Evolutionary conservation across 35 echinoderm and acorn worm species (phyloP), one percentile per base, ranked within the genome.

Genomic region (Anneissia japonica): DNA sequence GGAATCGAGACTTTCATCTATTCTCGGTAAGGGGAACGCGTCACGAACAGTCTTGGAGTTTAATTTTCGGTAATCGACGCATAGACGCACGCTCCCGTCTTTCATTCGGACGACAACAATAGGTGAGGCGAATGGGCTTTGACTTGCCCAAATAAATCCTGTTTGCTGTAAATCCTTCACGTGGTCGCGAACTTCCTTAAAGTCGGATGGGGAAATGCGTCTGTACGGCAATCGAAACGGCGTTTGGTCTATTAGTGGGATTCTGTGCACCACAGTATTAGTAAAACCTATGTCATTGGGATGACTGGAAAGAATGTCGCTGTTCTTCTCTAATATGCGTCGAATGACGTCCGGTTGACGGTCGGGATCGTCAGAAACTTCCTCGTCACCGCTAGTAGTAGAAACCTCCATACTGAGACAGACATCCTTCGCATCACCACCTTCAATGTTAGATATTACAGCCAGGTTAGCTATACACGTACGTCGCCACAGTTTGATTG

Each of bases 51-150:
- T 80, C 4, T 46, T 28, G 1, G 29, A 39, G 21, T 90, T 90
- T 31, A 90, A 26, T 38, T 85, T 77, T 16, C 89, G 23, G 33
- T 78, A 90, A 37, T 90, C 89, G 35, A 90, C 80, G 38, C 89
- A 85, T 6, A 90, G 45, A 43, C 83, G 12, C 19, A 85, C 55
- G 45, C 46, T 75, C 32, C 23, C 88, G 13, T 90, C 89, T 79
- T 90, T 90, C 82, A 85, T 90, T 23, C 39, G 34, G 0, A 90
- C 89, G 35, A 90, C 74, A 3, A 90, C 89, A 31, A 80, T 90
- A 0, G 89, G 89, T 12, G 82, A 77, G 4, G 89, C 89, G 72
- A 79, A 85, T 4, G 89, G 90, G 51, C 84, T 85, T 21, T 55
- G 32, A 76, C 72, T 77, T 10, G 41, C 39, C 23, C 89, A 38